Percentiles rank a stretch among this genome's conserved stretches.
Evolutionary conservation across 2,888 invertebrate species (phyloP).

Genomic region (Euclidia mi): DNA sequence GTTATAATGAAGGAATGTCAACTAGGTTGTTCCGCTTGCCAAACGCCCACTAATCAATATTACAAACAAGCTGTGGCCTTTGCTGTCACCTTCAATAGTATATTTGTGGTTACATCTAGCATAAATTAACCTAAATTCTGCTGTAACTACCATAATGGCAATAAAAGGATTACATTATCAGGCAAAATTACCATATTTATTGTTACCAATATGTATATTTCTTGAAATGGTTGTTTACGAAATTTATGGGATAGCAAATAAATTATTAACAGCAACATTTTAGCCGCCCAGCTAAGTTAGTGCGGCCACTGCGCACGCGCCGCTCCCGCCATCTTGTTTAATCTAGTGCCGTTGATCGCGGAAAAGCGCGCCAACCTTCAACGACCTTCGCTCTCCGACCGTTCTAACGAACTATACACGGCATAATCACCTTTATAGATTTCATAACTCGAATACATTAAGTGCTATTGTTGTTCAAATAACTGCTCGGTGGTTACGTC

Average conservation of each 20-base stretch:
- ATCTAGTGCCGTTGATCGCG: conserved; percentile 89
- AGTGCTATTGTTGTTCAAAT: conserved; percentile 48
- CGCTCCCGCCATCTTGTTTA: conserved; percentile 88
- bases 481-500: conserved; percentile 36
- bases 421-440: conserved; percentile 53
- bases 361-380: conserved; percentile 90
- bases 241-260: conserved; percentile 53
- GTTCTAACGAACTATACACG: conserved; percentile 69
- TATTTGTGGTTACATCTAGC: conserved; percentile 2
- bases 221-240: conserved; percentile 3
- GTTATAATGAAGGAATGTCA: conserved; percentile 14
- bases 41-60: conserved; percentile 2
- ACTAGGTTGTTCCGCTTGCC: too few species aligned
- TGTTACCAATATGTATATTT: conserved; percentile 14
- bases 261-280: conserved; percentile 68
- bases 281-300: conserved; percentile 73
- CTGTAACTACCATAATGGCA: conserved; percentile 2
- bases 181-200: conserved; percentile 15
- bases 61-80: conserved; percentile 6
- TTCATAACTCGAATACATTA: conserved; percentile 35
- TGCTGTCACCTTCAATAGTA: background rate
- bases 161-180: conserved; percentile 10
- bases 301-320: conserved; percentile 86
- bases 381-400: conserved; percentile 90
- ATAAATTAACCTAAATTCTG: conserved; percentile 5